Conservation (phyloP, 2,113 vertebrate species). For the Taurulus bubalis region DNA sequence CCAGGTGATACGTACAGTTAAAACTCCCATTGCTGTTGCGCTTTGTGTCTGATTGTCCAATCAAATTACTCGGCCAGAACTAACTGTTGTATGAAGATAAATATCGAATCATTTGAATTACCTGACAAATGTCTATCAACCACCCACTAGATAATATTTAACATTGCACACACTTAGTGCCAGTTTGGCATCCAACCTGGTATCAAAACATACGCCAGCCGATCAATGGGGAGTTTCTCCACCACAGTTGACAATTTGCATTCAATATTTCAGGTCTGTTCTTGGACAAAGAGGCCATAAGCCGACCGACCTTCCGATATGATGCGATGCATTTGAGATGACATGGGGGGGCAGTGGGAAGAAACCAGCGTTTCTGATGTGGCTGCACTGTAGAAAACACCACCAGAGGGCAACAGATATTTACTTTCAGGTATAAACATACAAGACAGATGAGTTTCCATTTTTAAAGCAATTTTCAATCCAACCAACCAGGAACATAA, state of each 20-base stretch:
- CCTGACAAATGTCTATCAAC: neutral
- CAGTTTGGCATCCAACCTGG: neutral
- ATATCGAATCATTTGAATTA: neutral
- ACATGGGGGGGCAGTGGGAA: constrained; percentile 16
- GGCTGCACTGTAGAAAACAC: neutral
- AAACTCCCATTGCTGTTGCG: neutral
- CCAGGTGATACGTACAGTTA: neutral
- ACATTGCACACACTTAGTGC: neutral
- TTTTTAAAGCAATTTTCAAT: neutral
- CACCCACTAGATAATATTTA: neutral
- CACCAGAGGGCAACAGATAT: neutral
- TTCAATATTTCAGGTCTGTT: neutral
- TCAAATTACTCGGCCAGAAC: too few species aligned
- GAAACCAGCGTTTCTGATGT: neutral
- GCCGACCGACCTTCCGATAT: neutral
- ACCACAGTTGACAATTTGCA: neutral
- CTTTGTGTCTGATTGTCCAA: neutral
- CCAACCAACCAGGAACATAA: too few species aligned
- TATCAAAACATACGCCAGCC: neutral
- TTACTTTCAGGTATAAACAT: neutral
- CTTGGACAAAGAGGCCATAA: neutral
- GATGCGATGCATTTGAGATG: neutral
- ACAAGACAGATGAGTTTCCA: neutral
- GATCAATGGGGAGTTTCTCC: neutral
- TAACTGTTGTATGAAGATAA: too few species aligned